Evolutionary conservation across 1,140 invertebrate genomes (phyloP).

Genomic region (Choristoneura fumiferana): DNA sequence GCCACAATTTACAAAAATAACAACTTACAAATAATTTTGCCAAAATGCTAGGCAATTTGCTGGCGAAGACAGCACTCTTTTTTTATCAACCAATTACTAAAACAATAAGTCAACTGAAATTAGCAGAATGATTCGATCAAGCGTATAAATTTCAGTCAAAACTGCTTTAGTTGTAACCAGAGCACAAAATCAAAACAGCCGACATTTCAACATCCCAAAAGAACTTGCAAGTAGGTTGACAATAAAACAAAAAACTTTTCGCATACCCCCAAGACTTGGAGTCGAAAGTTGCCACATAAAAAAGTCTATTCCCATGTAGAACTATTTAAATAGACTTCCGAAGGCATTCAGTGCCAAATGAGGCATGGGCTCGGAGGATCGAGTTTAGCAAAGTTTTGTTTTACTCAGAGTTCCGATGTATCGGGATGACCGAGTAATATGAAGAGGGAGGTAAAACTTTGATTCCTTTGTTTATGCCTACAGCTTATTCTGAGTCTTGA

Average conservation of each 20-base stretch:
- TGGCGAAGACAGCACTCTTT: too few relatives aligned
- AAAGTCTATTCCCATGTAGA: not conserved
- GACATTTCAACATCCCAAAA: not conserved
- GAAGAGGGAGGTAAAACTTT: constrained; percentile 2
- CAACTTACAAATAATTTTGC: too few relatives aligned
- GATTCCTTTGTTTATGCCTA: too few relatives aligned
- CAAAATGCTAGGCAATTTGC: too few relatives aligned
- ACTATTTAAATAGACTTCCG: constrained; percentile 39
- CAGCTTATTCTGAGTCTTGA: too few relatives aligned
- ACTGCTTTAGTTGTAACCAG: too few relatives aligned
- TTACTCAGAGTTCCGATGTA: constrained; percentile 24
- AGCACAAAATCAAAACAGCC: too few relatives aligned
- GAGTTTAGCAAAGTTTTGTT: constrained; percentile 42
- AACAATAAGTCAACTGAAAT: too few relatives aligned
- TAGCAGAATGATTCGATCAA: too few relatives aligned
- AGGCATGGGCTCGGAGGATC: constrained; percentile 36
- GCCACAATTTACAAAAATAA: too few relatives aligned
- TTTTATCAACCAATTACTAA: too few relatives aligned
- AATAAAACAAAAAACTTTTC: constrained; percentile 4
- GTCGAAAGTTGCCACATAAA: constrained; percentile 5
- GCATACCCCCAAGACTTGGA: not conserved
- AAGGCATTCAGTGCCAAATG: constrained; percentile 44
- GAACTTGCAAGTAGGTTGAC: not conserved
- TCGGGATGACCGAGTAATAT: constrained; percentile 27
- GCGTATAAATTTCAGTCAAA: too few relatives aligned